Evolutionary conservation across 2,113 vertebrate genomes (phyloP), one percentile per base, ranked within the genome.

Genomic region (Eulacestoma nigropectus): DNA sequence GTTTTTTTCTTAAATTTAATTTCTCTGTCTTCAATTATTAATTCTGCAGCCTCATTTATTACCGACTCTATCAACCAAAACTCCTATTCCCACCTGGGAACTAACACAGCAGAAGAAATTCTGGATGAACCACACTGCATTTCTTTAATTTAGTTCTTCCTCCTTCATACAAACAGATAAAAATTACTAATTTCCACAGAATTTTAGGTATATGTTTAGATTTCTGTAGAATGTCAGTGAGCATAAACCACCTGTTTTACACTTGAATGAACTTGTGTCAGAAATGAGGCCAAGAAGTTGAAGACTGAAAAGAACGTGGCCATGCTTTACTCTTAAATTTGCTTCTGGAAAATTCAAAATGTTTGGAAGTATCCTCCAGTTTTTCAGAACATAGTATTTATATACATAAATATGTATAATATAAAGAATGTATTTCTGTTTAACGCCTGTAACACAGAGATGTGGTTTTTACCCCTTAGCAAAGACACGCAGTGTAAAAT

Each of bases 11-110:
- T 91, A 77, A 68, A 93, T 91, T 93, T 80, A 93, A 90, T 44
- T 74, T 35, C 39, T 90, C 53, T 47, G 27, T 22, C 68, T 91
- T 86, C 63, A 83, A 1, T 75, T 63, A 92, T 56, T 84, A 93
- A 94, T 92, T 84, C 64, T 90, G n/a, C 41, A 72, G 72, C 47
- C 84, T 90, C 56, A 77, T 60, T 95, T 87, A 70, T 80, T 72
- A 60, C 83, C 81, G 33, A 76, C 37, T 91, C 2, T 7, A 90
- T 49, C 68, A 81, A 47, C 81, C 69, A 52, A 22, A 91, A 78
- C 47, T 84, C 52, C 52, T 80, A 32, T 90, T 88, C 63, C 72
- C 75, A 94, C 26, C 44, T 90, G 90, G 64, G 68, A 93, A 53
- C 63, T 49, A 47, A 88, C 1, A 29, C 2, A 50, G 41, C 33